Conservation (phyloP, 1,140 invertebrate species). For the Drosophila trapezifrons region DNA sequence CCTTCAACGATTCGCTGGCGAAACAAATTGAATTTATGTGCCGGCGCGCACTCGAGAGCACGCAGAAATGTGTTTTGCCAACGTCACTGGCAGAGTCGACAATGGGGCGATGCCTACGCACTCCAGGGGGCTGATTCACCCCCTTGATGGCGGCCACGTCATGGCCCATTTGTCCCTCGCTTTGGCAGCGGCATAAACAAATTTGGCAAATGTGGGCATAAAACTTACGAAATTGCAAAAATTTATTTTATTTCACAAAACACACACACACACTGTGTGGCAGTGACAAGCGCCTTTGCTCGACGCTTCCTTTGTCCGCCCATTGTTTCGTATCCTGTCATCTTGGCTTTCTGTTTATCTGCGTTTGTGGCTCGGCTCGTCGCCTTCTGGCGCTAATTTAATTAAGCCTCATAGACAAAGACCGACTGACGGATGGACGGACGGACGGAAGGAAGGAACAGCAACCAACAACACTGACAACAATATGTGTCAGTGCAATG, state of each 20-base stretch:
- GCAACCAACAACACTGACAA: constrained; percentile 4
- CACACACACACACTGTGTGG: constrained; percentile 11
- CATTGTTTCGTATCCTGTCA: constrained; percentile 27
- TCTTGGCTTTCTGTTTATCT: constrained; percentile 42
- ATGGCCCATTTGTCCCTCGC: constrained; percentile 34
- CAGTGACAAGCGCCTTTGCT: constrained; percentile 21
- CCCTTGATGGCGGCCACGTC: constrained; percentile 24
- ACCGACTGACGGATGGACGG: constrained; percentile 37
- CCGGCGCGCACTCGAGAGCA: constrained; percentile 7
- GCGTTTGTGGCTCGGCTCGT: constrained; percentile 52
- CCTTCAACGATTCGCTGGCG: constrained; percentile 28
- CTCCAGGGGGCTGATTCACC: constrained; percentile 7
- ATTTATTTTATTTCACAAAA: constrained; percentile 53
- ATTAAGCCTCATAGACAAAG: constrained; percentile 68
- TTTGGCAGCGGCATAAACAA: constrained; percentile 61
- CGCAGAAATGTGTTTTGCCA: constrained; percentile 28
- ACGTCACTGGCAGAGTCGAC: constrained; percentile 53
- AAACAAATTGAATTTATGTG: constrained; percentile 71
- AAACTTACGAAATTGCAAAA: constrained; percentile 79
- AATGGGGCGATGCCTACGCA: constrained; percentile 46
- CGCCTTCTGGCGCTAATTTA: constrained; percentile 76
- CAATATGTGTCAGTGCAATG: constrained; percentile 76
- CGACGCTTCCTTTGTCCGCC: constrained; percentile 31
- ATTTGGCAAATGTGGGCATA: constrained; percentile 76
- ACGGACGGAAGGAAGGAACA: too few species aligned